Conservation (phyloP, 2,888 invertebrate species). For the Drosophila rellima region DNA sequence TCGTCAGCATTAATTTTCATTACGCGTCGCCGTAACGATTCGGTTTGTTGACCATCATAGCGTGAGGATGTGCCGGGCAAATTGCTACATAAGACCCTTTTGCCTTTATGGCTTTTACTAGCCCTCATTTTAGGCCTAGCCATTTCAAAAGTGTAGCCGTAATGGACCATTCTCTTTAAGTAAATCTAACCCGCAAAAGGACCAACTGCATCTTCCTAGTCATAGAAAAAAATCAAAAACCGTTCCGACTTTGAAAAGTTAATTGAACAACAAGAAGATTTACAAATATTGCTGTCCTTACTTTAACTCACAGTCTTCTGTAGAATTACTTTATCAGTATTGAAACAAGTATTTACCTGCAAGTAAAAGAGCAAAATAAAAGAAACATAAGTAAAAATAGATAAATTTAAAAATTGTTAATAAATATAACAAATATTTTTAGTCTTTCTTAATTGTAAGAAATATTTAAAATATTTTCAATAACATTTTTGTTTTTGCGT, state of each 20-base stretch:
- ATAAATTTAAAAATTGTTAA: neutral
- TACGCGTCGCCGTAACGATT: conserved; percentile 78
- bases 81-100: conserved; percentile 64
- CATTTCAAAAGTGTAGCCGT: conserved; percentile 48
- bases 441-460: too few relatives aligned
- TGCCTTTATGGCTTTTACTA: conserved; percentile 52
- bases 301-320: conserved; percentile 28
- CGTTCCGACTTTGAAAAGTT: conserved; percentile 40
- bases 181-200: conserved; percentile 62
- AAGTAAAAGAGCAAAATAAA: conserved; percentile 30
- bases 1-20: conserved; percentile 82
- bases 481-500: neutral
- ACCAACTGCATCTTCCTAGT: conserved; percentile 17
- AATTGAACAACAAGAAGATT: conserved; percentile 57
- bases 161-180: conserved; percentile 62
- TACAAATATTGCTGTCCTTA: conserved; percentile 28
- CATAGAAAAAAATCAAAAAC: conserved; percentile 37
- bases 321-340: neutral
- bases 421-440: neutral
- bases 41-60: conserved; percentile 78
- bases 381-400: conserved; percentile 2
- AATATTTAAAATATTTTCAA: neutral
- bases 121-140: conserved; percentile 26
- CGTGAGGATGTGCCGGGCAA: conserved; percentile 49
- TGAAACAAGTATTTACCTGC: conserved; percentile 49